phyloP scores from a whole-genome alignment of 2,888 invertebrate genomes.

The Celastrina argiolus region DNA sequence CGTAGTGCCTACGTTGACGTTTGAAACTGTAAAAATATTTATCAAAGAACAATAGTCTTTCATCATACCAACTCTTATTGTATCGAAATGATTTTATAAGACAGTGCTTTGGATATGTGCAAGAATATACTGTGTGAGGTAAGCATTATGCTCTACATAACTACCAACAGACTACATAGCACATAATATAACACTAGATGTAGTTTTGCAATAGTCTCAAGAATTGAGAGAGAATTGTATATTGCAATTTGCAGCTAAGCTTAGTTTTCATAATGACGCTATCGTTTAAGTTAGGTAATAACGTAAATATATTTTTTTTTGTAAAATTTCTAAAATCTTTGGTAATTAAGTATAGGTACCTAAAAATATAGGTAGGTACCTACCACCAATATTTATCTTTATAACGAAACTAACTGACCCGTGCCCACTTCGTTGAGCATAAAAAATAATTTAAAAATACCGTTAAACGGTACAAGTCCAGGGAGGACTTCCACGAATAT shows the following conservation, averaged over 20 bases:
- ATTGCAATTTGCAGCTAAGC: no score
- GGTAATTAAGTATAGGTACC: no score
- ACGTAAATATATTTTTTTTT: not conserved
- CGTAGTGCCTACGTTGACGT: constrained; percentile 8
- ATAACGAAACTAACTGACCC: no score
- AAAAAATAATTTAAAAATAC: no score
- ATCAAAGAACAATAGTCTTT: constrained; percentile 13
- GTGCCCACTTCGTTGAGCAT: no score
- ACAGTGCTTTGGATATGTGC: not conserved
- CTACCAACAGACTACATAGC: no score
- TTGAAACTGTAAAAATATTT: constrained; percentile 9
- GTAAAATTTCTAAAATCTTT: no score
- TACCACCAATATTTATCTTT: no score
- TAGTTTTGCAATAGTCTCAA: not conserved
- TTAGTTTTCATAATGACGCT: not conserved
- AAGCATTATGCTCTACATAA: not conserved
- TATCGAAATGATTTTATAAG: not conserved
- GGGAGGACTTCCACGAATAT: no score
- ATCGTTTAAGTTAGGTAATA: not conserved
- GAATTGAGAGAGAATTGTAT: not conserved
- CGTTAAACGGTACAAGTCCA: no score
- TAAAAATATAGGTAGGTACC: no score
- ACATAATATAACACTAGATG: not conserved
- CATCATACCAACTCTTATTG: constrained; percentile 9
- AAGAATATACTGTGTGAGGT: constrained; percentile 6